phyloP scores from a whole-genome alignment of 2,888 invertebrate species.

The Anthrax anthrax region DNA sequence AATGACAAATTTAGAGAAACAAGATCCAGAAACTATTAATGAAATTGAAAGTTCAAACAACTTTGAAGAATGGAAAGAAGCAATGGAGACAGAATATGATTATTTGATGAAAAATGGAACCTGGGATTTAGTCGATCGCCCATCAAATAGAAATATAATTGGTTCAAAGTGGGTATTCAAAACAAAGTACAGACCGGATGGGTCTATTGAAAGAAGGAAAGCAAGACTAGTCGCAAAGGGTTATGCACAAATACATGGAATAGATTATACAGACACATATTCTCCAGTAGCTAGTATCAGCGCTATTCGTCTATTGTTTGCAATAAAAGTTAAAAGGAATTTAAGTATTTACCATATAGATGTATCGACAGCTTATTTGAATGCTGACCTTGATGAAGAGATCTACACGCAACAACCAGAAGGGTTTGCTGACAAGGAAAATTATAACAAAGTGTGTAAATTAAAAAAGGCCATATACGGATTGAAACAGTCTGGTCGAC shows the following conservation, averaged over 20 bases:
- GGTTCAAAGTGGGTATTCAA: no score
- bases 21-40: not conserved
- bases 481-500: no score
- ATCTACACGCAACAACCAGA: conserved; percentile 8
- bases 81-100: not conserved
- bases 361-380: not conserved
- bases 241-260: conserved; percentile 11
- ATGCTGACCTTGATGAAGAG: not conserved
- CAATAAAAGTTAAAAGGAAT: not conserved
- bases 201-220: conserved; percentile 8
- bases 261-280: not conserved
- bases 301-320: not conserved
- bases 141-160: not conserved
- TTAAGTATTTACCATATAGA: not conserved
- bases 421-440: not conserved
- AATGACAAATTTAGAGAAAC: not conserved
- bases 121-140: not conserved
- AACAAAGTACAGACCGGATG: no score
- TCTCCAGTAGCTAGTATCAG: not conserved
- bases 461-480: not conserved
- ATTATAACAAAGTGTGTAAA: not conserved
- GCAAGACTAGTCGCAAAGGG: conserved; percentile 13
- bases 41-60: not conserved
- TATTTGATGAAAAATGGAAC: not conserved
- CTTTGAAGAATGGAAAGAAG: not conserved